Evolutionary conservation across 2,888 invertebrate species (phyloP), one percentile per base, ranked within the genome.

Genomic region (Mantis religiosa): DNA sequence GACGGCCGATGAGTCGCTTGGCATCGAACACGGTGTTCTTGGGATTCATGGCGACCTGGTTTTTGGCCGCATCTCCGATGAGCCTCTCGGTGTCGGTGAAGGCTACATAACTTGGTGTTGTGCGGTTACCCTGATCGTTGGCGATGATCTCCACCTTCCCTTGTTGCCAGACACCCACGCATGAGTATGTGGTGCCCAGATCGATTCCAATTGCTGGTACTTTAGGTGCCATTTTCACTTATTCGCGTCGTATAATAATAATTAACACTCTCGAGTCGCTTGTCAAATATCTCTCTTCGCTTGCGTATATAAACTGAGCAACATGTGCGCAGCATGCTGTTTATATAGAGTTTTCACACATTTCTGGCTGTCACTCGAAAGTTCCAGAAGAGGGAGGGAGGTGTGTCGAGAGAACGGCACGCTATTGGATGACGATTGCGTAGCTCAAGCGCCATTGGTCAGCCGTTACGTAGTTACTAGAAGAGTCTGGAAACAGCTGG

Each of bases 1-100:
- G 97, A 92, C 98, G 96, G 89, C 98, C 98, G 94, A 98, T 98
- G 92, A 99, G 95, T 93, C 98, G 96, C 94, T 99, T 97, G 87
- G 89, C 90, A 89, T 91, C 90, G 90, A 92, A 92, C 71, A 93
- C 93, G 8, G 94, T 94, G 91, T 94, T 94, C 84, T 90, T 91
- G 41, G 94, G 94, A 91, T 94, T 94, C 93, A 94, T 93, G 81
- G 94, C 96, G 41, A 92, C 92, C 91, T 95, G 95, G 90, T 94
- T 95, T 91, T 95, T 95, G 88, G 95, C 95, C 88, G 94, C 94
- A 92, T 95, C 95, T 41, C 95, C 95, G 91, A 95, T 95, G 86
- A 95, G 93, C 90, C 95, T 93, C 91, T 95, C 95, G 3, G 96
- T 96, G 93, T 97, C 97, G 84, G 97, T 97, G 94, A 97, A 97